Conservation (phyloP, 2,888 invertebrate genomes). For the Brachyptera putata region DNA sequence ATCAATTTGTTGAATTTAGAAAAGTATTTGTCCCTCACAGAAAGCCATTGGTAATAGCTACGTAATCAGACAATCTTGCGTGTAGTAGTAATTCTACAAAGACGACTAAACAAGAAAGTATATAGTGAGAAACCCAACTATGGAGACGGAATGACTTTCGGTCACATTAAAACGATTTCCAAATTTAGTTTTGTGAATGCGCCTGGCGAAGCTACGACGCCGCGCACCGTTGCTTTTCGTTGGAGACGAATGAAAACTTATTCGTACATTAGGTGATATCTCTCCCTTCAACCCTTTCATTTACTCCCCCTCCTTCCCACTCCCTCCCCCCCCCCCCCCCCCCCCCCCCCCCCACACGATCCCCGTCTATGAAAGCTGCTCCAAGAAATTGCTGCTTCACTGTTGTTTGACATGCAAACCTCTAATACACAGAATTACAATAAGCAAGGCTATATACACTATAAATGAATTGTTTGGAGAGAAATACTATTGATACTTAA, state of each 20-base stretch:
- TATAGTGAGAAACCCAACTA: no score
- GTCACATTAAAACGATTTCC: slow-evolving; percentile 22
- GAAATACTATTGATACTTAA: no score
- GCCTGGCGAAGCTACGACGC: no score
- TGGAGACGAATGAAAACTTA: no score
- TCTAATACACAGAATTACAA: neutral
- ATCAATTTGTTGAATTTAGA: no score
- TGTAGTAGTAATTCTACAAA: no score
- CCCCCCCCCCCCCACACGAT: neutral
- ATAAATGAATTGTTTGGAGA: no score
- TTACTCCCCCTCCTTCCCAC: neutral
- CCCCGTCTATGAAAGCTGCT: neutral
- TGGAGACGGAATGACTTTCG: slow-evolving; percentile 20
- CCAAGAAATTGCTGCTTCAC: slow-evolving; percentile 13
- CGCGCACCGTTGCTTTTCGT: neutral
- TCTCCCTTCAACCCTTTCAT: slow-evolving; percentile 1
- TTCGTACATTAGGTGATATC: slow-evolving; percentile 19
- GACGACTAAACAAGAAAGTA: neutral
- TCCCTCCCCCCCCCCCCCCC: neutral
- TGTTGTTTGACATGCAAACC: slow-evolving; percentile 23
- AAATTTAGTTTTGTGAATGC: slow-evolving; percentile 19
- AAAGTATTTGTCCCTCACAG: no score
- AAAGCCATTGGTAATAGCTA: no score
- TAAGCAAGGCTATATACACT: no score
- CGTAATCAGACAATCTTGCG: no score